Conservation (phyloP, 92 coral and sea anemone species). For the Anthopleura xanthogrammica region DNA sequence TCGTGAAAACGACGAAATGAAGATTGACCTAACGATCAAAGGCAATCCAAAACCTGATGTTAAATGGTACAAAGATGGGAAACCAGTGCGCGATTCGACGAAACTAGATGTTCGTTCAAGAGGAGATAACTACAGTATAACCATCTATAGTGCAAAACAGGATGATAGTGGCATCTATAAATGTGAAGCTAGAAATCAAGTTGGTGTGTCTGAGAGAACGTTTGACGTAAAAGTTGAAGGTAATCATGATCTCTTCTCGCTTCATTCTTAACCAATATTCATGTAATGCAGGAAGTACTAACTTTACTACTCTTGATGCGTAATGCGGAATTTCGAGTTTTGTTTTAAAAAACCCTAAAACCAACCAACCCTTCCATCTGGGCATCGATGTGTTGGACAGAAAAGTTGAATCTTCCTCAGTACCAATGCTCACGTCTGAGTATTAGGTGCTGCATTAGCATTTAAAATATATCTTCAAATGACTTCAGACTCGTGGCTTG, state of each 20-base stretch:
- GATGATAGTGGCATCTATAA: constrained; percentile 84
- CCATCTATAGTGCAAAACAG: constrained; percentile 60
- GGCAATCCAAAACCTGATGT: constrained; percentile 84
- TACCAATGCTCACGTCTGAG: too few species aligned
- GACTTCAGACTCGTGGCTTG: too few species aligned
- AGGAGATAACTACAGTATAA: constrained; percentile 69
- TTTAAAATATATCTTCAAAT: too few species aligned
- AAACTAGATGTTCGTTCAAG: constrained; percentile 64
- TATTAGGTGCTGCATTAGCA: too few species aligned
- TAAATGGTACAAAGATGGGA: constrained; percentile 78
- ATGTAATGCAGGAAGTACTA: too few species aligned
- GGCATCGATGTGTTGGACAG: too few species aligned
- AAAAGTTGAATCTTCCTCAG: too few species aligned
- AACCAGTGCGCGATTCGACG: constrained; percentile 55
- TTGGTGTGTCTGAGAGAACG: constrained; percentile 75
- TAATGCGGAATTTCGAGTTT: too few species aligned
- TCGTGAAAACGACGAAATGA: constrained; percentile 69
- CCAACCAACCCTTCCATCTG: too few species aligned
- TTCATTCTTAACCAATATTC: too few species aligned
- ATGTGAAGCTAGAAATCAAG: constrained; percentile 89
- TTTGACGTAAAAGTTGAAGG: constrained; percentile 87
- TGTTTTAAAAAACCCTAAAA: too few species aligned
- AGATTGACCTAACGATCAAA: constrained; percentile 49
- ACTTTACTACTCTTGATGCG: too few species aligned
- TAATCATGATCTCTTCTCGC: neutral